Percentiles rank a stretch among this genome's conserved stretches.
Evolutionary conservation across 2,113 vertebrate species (phyloP).

Genomic region (Dasyprocta punctata): DNA sequence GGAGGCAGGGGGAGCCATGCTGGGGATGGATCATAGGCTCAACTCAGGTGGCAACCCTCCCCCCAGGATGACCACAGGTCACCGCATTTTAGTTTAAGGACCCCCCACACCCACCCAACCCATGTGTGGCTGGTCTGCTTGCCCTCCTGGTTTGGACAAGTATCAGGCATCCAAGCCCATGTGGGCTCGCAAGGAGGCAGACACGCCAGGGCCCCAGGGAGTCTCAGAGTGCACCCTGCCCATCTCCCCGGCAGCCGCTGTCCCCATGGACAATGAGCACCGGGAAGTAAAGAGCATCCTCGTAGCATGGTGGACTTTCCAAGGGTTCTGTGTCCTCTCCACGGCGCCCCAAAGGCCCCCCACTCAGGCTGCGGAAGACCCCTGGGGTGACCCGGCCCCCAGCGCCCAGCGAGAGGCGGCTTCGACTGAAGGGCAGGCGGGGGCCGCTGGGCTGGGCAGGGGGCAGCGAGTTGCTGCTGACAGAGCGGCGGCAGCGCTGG

Average conservation of each 20-base stretch:
- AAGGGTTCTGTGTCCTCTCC: slow-evolving; percentile 80
- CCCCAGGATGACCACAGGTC: not conserved
- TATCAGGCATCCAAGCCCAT: not conserved
- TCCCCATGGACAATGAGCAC: slow-evolving; percentile 88
- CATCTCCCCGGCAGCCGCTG: slow-evolving; percentile 84
- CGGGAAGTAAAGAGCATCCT: slow-evolving; percentile 88
- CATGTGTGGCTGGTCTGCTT: not conserved
- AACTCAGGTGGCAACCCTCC: not conserved
- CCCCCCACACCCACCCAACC: not conserved
- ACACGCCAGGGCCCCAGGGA: rapidly evolving
- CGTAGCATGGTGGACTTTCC: slow-evolving; percentile 87
- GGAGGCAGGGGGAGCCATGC: not conserved
- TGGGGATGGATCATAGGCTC: not conserved
- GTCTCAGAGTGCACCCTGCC: slow-evolving; percentile 69
- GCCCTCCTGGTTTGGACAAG: not conserved
- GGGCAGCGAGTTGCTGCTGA: slow-evolving; percentile 88
- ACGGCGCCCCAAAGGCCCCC: slow-evolving; percentile 77
- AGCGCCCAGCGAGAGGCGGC: slow-evolving; percentile 86
- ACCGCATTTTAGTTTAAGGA: not conserved
- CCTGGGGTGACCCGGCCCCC: slow-evolving; percentile 82
- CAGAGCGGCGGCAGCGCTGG: slow-evolving; percentile 85
- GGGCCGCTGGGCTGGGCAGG: slow-evolving; percentile 78
- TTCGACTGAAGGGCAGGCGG: slow-evolving; percentile 87
- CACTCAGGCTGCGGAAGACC: slow-evolving; percentile 88
- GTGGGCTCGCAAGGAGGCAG: not conserved